A percentile compares a stretch with the other conserved stretches of the same genome.
Conservation (phyloP, 2,797 vertebrate genomes). For the Saguinus oedipus region DNA sequence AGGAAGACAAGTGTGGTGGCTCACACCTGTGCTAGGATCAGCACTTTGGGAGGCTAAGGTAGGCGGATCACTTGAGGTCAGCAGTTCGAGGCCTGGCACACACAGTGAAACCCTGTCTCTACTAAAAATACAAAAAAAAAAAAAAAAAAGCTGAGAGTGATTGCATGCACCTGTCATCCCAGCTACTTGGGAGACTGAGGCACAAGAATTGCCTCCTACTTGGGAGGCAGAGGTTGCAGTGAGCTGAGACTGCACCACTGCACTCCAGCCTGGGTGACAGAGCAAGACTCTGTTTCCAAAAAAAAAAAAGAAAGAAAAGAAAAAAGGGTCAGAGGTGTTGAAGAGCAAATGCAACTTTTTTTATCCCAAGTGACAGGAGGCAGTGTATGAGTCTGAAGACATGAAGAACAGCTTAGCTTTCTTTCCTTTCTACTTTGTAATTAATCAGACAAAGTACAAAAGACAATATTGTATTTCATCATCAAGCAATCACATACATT, state of each 20-base stretch:
- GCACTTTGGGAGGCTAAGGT: too few relatives aligned
- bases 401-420: slow-evolving; percentile 45
- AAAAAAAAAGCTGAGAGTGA: too few relatives aligned
- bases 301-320: neutral
- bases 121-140: too few relatives aligned
- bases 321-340: neutral
- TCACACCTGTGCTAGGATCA: too few relatives aligned
- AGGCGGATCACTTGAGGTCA: too few relatives aligned
- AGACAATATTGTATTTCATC: neutral
- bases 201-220: too few relatives aligned
- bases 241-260: neutral
- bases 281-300: neutral
- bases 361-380: too few relatives aligned
- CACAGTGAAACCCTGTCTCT: too few relatives aligned
- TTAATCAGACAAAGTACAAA: slow-evolving; percentile 26
- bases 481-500: slow-evolving; percentile 27
- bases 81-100: too few relatives aligned
- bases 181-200: too few relatives aligned
- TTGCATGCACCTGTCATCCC: too few relatives aligned
- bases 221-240: neutral
- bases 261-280: neutral
- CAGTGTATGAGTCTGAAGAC: neutral
- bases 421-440: neutral
- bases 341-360: slow-evolving; percentile 23
- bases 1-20: too few relatives aligned